Evolutionary conservation across 2,888 invertebrate species (phyloP), one percentile per base, ranked within the genome.

Genomic region (Cheilosia vernalis): DNA sequence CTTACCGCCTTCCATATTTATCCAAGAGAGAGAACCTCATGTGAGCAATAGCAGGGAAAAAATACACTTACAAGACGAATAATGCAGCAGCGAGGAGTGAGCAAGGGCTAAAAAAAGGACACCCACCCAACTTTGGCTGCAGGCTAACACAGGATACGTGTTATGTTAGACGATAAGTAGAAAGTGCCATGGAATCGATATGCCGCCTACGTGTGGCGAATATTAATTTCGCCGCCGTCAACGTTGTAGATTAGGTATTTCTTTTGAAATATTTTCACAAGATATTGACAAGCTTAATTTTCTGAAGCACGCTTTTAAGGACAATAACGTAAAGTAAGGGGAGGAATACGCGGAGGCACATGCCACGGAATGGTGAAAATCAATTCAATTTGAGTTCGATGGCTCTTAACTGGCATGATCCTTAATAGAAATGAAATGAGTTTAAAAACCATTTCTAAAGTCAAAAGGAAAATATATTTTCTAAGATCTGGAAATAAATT

Each of bases 161-260:
- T 56, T 58, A 83, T 53, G 64, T 80, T 66, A 70, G 80, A 76
- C 76, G 85, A 85, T 85, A 85, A 85, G 85, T 66, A 72, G 76
- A 81, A 37, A 85, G 85, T 80, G 56, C 76, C 80, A 72, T 72
- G 53, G 85, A 81, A 80, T 85, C 85, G 85, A 85, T 80, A 85
- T 85, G 51, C 51, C 70, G 67, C 56, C 55, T 76, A 72, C 85
- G 85, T 80, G 76, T 30, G 70, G 19, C 2, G 80, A 76, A 85
- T 85, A 66, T 81, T 76, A 85, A 85, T 85, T 61, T 9, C 30
- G 9, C 49, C 56, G 24, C 27, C 44, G 37, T 55, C 58, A 55
- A 84, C 47, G 73, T 80, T 76, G 74, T 72, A 70, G 67, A 84
- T 79, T 74, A 37, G 13, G 37, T 37, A 51, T 79, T 64, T 79